phyloP scores from a whole-genome alignment of 2,888 invertebrate genomes.

The Anticlea derivata region DNA sequence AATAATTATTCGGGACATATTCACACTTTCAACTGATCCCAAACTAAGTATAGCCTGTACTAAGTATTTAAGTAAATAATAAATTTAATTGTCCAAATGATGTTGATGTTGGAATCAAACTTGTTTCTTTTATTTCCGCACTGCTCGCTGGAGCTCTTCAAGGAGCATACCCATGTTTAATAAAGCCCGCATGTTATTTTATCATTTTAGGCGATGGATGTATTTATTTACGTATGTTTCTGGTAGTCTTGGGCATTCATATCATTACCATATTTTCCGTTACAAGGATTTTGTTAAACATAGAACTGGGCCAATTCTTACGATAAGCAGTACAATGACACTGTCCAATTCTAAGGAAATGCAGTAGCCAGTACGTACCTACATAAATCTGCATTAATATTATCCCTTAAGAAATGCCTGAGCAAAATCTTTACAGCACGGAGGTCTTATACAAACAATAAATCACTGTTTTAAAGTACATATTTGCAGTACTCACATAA shows the following conservation, averaged over 20 bases:
- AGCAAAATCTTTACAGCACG: too few relatives aligned
- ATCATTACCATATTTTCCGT: background rate
- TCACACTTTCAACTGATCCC: too few relatives aligned
- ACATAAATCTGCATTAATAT: too few relatives aligned
- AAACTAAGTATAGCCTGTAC: too few relatives aligned
- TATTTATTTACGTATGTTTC: background rate
- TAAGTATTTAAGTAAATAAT: too few relatives aligned
- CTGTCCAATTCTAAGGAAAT: background rate
- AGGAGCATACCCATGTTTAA: background rate
- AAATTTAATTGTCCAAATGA: background rate
- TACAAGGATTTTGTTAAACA: slow-evolving; percentile 5
- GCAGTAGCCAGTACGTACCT: too few relatives aligned
- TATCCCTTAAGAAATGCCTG: too few relatives aligned
- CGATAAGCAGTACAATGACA: background rate
- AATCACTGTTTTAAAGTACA: too few relatives aligned
- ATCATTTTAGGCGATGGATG: slow-evolving; percentile 6
- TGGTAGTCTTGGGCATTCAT: slow-evolving; percentile 7
- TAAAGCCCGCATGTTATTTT: slow-evolving; percentile 20
- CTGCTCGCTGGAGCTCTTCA: too few relatives aligned
- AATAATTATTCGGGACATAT: too few relatives aligned
- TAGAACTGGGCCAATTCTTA: background rate
- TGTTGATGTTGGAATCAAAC: slow-evolving; percentile 2
- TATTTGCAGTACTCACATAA: too few relatives aligned
- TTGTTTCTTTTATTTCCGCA: background rate
- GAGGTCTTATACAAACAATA: too few relatives aligned